Conservation (phyloP, 1,140 invertebrate genomes). For the Centruroides vittatus region DNA sequence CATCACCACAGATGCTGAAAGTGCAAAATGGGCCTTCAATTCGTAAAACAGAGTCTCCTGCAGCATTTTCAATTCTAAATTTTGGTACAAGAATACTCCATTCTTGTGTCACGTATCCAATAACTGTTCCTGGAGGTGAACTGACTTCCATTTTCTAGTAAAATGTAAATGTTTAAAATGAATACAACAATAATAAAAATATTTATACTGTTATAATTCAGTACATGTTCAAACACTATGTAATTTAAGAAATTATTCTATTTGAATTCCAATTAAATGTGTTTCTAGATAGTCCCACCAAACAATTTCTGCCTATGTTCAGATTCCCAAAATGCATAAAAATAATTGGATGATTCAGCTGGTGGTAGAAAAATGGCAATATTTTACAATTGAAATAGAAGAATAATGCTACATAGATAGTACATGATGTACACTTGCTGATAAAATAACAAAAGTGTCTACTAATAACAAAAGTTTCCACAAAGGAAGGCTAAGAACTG, state of each 20-base stretch:
- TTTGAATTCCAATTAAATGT: too few species aligned
- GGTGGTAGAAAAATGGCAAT: not conserved
- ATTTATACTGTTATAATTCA: too few species aligned
- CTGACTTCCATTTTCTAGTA: constrained; percentile 49
- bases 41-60: constrained; percentile 55
- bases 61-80: constrained; percentile 60
- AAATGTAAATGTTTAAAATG: not conserved
- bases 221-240: too few species aligned
- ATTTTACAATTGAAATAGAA: not conserved
- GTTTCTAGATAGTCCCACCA: too few species aligned
- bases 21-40: constrained; percentile 76
- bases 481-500: too few species aligned
- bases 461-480: too few species aligned
- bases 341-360: not conserved
- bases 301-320: too few species aligned
- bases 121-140: constrained; percentile 40
- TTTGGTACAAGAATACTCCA: constrained; percentile 65
- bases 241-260: too few species aligned
- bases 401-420: too few species aligned
- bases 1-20: constrained; percentile 61
- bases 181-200: too few species aligned
- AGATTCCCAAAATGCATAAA: not conserved
- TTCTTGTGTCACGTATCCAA: constrained; percentile 67
- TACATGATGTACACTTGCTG: too few species aligned
- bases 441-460: too few species aligned